Evolutionary conservation across 2,888 invertebrate genomes (phyloP).

Genomic region (Hemicrepidius hirtus): DNA sequence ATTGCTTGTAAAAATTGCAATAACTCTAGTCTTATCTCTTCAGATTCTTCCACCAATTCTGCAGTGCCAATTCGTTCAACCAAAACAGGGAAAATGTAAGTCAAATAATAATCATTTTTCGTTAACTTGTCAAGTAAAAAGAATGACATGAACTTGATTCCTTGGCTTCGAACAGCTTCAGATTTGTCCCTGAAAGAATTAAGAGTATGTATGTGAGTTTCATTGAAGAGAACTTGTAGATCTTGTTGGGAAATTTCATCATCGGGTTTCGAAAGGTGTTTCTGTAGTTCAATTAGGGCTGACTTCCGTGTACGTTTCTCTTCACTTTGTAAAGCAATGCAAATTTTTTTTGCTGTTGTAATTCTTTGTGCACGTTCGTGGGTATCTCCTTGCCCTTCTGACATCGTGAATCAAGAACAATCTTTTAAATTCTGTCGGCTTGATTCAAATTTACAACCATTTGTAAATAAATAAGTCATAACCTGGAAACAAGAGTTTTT

Average conservation of each 20-base stretch:
- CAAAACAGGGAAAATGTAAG: slow-evolving; percentile 84
- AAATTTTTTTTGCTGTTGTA: slow-evolving; percentile 62
- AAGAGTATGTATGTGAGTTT: slow-evolving; percentile 71
- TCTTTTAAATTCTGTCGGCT: not conserved
- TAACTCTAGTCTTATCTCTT: slow-evolving; percentile 87
- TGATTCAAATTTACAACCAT: slow-evolving; percentile 1
- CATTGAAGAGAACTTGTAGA: slow-evolving; percentile 69
- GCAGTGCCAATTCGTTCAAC: slow-evolving; percentile 85
- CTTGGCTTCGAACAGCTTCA: slow-evolving; percentile 79
- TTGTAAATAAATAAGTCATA: slow-evolving; percentile 11
- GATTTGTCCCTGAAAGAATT: slow-evolving; percentile 75
- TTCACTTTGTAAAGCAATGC: slow-evolving; percentile 74
- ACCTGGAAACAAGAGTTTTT: slow-evolving; percentile 9
- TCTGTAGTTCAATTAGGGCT: slow-evolving; percentile 75
- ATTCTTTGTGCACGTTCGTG: slow-evolving; percentile 31
- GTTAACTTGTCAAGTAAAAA: slow-evolving; percentile 76
- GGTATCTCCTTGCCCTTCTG: not conserved
- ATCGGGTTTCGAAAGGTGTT: slow-evolving; percentile 72
- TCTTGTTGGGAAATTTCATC: slow-evolving; percentile 70
- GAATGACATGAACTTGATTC: slow-evolving; percentile 75
- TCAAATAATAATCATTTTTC: slow-evolving; percentile 82
- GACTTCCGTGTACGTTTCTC: slow-evolving; percentile 77
- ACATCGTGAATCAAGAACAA: not conserved
- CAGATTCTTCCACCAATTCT: slow-evolving; percentile 82
- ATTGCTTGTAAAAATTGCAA: slow-evolving; percentile 80